Conservation (phyloP, 2,113 vertebrate species). For the Bettongia penicillata region DNA sequence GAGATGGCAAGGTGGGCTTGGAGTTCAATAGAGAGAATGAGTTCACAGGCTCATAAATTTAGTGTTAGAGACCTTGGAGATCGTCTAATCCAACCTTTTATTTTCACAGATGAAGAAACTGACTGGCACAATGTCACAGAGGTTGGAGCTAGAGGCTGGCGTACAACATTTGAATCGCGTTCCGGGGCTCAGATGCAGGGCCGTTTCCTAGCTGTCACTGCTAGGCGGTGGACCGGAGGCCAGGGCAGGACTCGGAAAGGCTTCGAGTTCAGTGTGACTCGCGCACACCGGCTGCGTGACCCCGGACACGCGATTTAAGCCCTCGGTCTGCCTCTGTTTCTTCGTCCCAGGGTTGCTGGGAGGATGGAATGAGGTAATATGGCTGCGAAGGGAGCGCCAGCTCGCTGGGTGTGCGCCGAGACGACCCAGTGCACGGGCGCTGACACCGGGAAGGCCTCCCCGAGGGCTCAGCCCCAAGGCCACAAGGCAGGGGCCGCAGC, state of each 20-base stretch:
- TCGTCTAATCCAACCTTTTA: background rate
- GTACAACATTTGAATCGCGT: background rate
- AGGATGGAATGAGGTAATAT: background rate
- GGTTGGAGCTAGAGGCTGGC: background rate
- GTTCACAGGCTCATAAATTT: background rate
- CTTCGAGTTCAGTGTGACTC: background rate
- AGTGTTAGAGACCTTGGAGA: too few species aligned
- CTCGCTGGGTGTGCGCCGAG: background rate
- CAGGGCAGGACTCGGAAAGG: background rate
- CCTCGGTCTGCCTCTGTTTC: background rate
- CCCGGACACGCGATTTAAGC: background rate
- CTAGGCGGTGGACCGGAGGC: too few species aligned
- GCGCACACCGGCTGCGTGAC: background rate
- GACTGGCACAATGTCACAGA: background rate
- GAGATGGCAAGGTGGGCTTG: background rate
- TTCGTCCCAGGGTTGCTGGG: background rate
- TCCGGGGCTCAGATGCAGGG: background rate
- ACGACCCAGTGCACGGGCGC: background rate
- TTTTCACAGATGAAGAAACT: background rate
- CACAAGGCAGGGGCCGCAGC: background rate
- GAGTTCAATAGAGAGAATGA: background rate
- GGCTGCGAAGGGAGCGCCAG: background rate
- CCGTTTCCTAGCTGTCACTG: too few species aligned
- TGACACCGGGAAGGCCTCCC: background rate
- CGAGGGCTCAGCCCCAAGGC: too few species aligned